phyloP scores from a whole-genome alignment of 2,113 vertebrate species.

The Oncorhynchus gorbuscha region DNA sequence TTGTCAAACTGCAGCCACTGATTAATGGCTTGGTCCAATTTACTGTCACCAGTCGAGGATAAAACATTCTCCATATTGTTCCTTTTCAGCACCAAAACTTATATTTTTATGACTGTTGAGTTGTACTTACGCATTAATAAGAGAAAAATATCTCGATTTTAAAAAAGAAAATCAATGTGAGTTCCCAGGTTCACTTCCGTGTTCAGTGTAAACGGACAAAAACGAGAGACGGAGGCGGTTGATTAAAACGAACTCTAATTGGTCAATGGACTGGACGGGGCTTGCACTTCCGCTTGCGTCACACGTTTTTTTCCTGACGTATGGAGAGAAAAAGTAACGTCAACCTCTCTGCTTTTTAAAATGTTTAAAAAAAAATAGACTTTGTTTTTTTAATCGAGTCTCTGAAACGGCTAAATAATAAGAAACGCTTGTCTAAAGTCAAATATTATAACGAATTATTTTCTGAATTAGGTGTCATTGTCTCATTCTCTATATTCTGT shows the following conservation, averaged over 20 bases:
- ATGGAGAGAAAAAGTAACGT: too few species aligned
- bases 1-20: slow-evolving; percentile 85
- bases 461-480: too few species aligned
- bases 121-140: neutral
- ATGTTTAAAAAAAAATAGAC: too few species aligned
- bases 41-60: slow-evolving; percentile 45
- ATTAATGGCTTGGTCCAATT: slow-evolving; percentile 67
- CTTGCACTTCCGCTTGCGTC: neutral
- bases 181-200: neutral
- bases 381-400: too few species aligned
- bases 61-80: slow-evolving; percentile 50
- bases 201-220: neutral
- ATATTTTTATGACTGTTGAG: neutral
- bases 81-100: neutral
- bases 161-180: neutral
- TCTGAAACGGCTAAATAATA: too few species aligned
- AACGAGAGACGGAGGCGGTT: slow-evolving; percentile 1
- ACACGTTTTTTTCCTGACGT: too few species aligned
- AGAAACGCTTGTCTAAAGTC: too few species aligned
- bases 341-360: too few species aligned
- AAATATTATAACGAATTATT: too few species aligned
- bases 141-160: neutral
- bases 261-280: neutral
- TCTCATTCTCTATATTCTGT: too few species aligned
- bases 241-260: neutral